A percentile compares a stretch with the other conserved stretches of the same genome.
phyloP scores from a whole-genome alignment of 2,113 vertebrate species.

The Osmerus mordax region DNA sequence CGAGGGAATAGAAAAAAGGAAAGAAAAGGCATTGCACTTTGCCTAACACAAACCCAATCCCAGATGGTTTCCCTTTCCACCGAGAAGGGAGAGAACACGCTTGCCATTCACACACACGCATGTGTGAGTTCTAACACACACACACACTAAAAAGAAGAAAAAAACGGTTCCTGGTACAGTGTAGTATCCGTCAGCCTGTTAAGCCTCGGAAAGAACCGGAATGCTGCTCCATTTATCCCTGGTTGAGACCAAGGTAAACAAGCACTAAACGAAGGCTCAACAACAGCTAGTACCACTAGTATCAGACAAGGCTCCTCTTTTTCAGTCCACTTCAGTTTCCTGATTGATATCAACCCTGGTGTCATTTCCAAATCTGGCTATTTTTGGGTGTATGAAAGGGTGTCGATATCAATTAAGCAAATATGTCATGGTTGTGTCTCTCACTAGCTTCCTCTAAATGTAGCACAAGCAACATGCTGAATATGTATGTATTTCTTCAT shows the following conservation, averaged over 20 bases:
- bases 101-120: conserved; percentile 50
- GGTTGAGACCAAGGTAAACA: conserved; percentile 21
- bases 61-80: conserved; percentile 69
- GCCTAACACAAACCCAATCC: conserved; percentile 70
- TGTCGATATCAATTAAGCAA: too few relatives aligned
- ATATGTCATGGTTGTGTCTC: too few relatives aligned
- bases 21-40: conserved; percentile 60
- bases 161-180: not conserved
- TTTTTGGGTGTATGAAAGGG: too few relatives aligned
- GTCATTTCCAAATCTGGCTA: too few relatives aligned
- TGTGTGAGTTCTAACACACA: conserved; percentile 63
- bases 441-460: too few relatives aligned
- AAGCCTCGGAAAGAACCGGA: conserved; percentile 22
- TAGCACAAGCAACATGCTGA: too few relatives aligned
- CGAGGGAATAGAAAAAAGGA: conserved; percentile 1
- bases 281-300: not conserved
- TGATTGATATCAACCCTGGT: not conserved
- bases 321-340: not conserved
- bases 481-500: too few relatives aligned
- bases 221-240: conserved; percentile 21
- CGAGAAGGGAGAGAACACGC: conserved; percentile 54
- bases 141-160: not conserved
- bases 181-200: conserved; percentile 37
- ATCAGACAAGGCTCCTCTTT: not conserved
- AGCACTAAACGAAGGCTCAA: not conserved